These are phyloP conservation scores for Petroica traversi DNA, from an alignment of 2,113 vertebrate species.

Conservation along the genomic window DNA sequence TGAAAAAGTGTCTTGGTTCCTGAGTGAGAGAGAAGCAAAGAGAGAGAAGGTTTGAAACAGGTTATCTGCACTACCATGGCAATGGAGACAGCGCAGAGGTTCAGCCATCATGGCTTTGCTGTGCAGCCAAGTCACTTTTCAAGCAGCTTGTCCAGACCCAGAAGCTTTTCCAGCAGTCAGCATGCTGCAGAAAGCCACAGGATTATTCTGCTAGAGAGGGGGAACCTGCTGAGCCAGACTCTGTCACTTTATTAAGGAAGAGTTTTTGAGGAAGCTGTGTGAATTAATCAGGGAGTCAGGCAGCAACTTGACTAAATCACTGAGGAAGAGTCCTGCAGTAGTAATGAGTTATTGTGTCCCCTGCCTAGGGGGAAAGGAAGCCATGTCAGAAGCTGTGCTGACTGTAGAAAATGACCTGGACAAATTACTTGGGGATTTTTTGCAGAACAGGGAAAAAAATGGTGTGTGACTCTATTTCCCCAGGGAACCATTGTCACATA, in stretches of 20 bases:
- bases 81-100: neutral
- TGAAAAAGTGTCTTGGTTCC: neutral
- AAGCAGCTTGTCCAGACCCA: neutral
- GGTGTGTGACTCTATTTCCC: neutral
- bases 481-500: conserved; percentile 16
- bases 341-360: conserved; percentile 9
- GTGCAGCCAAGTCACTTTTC: neutral
- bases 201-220: conserved; percentile 21
- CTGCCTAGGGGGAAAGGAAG: conserved; percentile 10
- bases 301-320: conserved; percentile 48
- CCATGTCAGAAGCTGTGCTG: conserved; percentile 7
- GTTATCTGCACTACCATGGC: neutral
- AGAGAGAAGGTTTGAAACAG: neutral
- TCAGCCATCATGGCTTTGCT: neutral
- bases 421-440: conserved; percentile 15
- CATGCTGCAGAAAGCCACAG: neutral
- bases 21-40: neutral
- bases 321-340: conserved; percentile 1
- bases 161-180: neutral
- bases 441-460: neutral
- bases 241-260: conserved; percentile 27
- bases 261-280: conserved; percentile 40
- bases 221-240: conserved; percentile 2
- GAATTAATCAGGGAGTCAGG: conserved; percentile 62
- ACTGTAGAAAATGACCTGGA: conserved; percentile 27